Evolutionary conservation across 2,888 invertebrate species (phyloP).

Genomic region (Miltochrista miniata): DNA sequence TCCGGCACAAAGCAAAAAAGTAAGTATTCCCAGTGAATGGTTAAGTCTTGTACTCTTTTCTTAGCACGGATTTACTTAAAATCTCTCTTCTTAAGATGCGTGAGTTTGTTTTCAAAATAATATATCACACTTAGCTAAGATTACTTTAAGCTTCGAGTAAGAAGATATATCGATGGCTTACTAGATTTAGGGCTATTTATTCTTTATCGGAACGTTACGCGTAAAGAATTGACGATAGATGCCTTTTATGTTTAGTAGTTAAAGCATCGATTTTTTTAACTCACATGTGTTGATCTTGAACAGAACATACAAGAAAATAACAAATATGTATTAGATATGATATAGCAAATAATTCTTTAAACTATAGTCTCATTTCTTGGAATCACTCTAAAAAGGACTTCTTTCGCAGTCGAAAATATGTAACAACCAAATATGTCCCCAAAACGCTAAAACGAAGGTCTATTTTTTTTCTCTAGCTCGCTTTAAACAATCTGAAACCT

Average conservation of each 20-base stretch:
- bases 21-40: slow-evolving; percentile 45
- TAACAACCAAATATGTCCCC: no score
- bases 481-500: no score
- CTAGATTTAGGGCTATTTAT: slow-evolving; percentile 51
- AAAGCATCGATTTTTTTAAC: not conserved
- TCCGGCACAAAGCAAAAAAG: slow-evolving; percentile 7
- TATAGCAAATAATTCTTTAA: no score
- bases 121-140: slow-evolving; percentile 73
- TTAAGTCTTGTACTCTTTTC: slow-evolving; percentile 52
- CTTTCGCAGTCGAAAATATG: no score
- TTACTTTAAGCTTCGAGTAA: slow-evolving; percentile 64
- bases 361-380: no score
- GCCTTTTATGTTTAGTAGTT: slow-evolving; percentile 5
- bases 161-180: slow-evolving; percentile 69
- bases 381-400: no score
- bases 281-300: no score
- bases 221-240: slow-evolving; percentile 27
- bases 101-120: slow-evolving; percentile 67
- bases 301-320: no score
- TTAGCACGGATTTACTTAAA: slow-evolving; percentile 52
- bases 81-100: slow-evolving; percentile 41
- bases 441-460: no score
- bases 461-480: no score
- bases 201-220: slow-evolving; percentile 43
- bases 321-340: no score